These are phyloP conservation scores for Lutra lutra DNA, from an alignment of 2,797 vertebrate species.

Conservation along the genomic window DNA sequence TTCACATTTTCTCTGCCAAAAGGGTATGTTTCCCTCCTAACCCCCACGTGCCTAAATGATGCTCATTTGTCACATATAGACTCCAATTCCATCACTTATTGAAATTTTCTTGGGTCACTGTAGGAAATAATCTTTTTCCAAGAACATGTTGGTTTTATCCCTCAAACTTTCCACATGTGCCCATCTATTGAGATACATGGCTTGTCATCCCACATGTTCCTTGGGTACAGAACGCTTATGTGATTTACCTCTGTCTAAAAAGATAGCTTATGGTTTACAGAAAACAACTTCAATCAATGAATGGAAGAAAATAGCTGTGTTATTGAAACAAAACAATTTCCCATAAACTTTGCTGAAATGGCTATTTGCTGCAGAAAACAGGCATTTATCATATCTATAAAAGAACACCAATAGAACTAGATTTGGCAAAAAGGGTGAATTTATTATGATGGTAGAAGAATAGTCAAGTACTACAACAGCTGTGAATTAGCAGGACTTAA, in stretches of 20 bases:
- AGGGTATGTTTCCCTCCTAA: background rate
- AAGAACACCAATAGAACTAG: background rate
- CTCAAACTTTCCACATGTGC: background rate
- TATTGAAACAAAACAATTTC: background rate
- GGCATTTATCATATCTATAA: background rate
- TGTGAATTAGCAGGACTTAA: background rate
- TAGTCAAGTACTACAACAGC: background rate
- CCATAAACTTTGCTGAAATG: constrained; percentile 6
- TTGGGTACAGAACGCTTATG: background rate
- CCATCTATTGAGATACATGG: background rate
- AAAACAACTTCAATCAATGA: background rate
- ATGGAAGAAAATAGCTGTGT: background rate
- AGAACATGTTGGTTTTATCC: accelerated
- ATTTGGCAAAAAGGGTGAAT: background rate
- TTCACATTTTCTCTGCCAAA: background rate
- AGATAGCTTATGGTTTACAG: background rate
- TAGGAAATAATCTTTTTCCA: background rate
- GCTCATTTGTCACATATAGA: background rate
- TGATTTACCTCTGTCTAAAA: constrained; percentile 10
- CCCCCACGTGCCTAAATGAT: background rate
- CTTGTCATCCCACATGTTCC: background rate
- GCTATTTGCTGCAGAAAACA: constrained; percentile 30
- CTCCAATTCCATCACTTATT: background rate
- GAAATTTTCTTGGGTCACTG: background rate
- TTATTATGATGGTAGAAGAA: background rate